These are phyloP conservation scores for Caerostris extrusa DNA, from an alignment of 1,140 invertebrate species.

Conservation along the genomic window DNA sequence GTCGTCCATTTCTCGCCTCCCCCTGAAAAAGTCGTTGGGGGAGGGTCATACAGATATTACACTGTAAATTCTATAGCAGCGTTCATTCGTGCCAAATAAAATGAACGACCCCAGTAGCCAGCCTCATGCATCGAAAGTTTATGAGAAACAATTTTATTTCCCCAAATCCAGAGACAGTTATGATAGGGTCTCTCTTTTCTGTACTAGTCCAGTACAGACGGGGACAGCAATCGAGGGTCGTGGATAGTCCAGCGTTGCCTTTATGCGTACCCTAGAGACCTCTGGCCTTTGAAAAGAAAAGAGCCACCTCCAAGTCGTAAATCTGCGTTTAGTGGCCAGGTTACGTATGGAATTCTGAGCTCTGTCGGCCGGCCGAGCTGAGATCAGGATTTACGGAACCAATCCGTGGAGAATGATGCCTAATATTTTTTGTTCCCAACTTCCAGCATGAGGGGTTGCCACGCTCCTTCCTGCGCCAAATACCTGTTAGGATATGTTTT, in stretches of 20 bases:
- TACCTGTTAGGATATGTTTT: conserved; percentile 30
- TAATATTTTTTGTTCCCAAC: conserved; percentile 76
- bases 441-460: conserved; percentile 16
- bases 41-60: conserved; percentile 75
- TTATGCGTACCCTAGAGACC: conserved; percentile 73
- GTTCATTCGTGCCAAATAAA: conserved; percentile 76
- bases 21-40: conserved; percentile 46
- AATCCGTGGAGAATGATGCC: conserved; percentile 77
- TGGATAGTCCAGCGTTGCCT: conserved; percentile 53
- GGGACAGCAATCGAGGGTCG: conserved; percentile 71
- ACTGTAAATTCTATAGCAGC: conserved; percentile 77
- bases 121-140: conserved; percentile 69
- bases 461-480: conserved; percentile 15
- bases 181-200: conserved; percentile 68
- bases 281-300: conserved; percentile 73
- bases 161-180: conserved; percentile 76
- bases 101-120: conserved; percentile 36
- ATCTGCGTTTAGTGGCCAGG: conserved; percentile 77
- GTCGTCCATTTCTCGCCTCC: conserved; percentile 42
- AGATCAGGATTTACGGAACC: conserved; percentile 78
- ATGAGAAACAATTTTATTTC: conserved; percentile 78
- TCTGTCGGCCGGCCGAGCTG: conserved; percentile 69
- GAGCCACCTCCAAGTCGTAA: conserved; percentile 76
- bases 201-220: conserved; percentile 62
- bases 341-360: conserved; percentile 78